Evolutionary conservation across 2,888 invertebrate species (phyloP).

Genomic region (Phorcus lineatus): DNA sequence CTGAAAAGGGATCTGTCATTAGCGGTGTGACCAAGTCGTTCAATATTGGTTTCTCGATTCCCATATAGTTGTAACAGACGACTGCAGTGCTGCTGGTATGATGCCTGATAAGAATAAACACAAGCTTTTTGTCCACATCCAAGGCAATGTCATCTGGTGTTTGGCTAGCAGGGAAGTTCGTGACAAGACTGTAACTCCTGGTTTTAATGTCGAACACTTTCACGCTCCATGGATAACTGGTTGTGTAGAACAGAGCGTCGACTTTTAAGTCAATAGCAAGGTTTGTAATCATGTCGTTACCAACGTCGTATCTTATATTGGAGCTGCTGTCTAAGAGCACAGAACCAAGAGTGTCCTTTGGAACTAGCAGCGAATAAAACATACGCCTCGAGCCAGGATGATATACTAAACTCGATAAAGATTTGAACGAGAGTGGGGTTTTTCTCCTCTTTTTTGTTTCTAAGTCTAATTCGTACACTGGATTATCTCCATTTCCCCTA

Average conservation of each 20-base stretch:
- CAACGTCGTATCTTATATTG: not conserved
- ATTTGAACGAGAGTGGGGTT: no score
- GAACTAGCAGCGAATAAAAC: no score
- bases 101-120: not conserved
- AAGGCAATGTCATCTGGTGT: not conserved
- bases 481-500: no score
- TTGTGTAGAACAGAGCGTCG: not conserved
- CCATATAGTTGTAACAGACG: not conserved
- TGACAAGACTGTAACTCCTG: not conserved
- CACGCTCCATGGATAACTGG: not conserved
- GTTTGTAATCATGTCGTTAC: not conserved
- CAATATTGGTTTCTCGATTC: not conserved
- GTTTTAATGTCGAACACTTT: not conserved
- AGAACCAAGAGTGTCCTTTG: no score
- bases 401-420: no score
- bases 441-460: no score
- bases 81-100: not conserved
- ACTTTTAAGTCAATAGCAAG: not conserved
- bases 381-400: no score
- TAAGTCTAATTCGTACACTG: no score
- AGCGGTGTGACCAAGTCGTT: not conserved
- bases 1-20: not conserved
- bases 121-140: not conserved
- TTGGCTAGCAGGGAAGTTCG: not conserved
- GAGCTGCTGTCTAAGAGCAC: no score